phyloP scores from a whole-genome alignment of 2,888 invertebrate genomes.

The Iselma pallidipennis region DNA sequence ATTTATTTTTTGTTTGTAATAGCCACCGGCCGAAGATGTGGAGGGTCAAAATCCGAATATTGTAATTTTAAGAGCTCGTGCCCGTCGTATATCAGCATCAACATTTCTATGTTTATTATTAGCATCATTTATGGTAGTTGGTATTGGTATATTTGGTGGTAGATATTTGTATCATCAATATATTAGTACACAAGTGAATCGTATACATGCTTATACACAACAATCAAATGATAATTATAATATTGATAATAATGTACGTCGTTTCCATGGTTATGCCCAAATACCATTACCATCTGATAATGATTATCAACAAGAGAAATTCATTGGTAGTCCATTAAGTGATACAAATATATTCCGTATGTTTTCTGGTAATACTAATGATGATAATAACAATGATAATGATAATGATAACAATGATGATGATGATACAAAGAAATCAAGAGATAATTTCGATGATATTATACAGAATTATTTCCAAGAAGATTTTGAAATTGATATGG shows the following conservation, averaged over 20 bases:
- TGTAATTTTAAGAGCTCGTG: slow-evolving; percentile 54
- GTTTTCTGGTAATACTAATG: slow-evolving; percentile 34
- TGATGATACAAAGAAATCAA: slow-evolving; percentile 8
- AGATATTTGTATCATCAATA: slow-evolving; percentile 77
- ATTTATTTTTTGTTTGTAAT: slow-evolving; percentile 29
- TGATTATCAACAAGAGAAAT: neutral
- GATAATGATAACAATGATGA: slow-evolving; percentile 2
- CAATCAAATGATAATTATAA: neutral
- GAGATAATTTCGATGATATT: slow-evolving; percentile 13
- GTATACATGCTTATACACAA: slow-evolving; percentile 31
- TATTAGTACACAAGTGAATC: slow-evolving; percentile 63
- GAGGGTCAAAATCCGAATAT: slow-evolving; percentile 52
- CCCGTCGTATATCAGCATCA: slow-evolving; percentile 62
- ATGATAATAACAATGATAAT: slow-evolving; percentile 33
- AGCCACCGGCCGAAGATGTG: slow-evolving; percentile 47
- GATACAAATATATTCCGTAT: slow-evolving; percentile 4
- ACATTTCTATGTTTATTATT: slow-evolving; percentile 72
- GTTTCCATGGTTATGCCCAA: neutral
- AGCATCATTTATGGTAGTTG: slow-evolving; percentile 70
- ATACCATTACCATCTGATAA: neutral
- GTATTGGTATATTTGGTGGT: slow-evolving; percentile 72
- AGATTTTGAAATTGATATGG: slow-evolving; percentile 77
- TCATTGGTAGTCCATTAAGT: neutral
- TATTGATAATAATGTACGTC: neutral
- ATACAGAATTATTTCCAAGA: slow-evolving; percentile 68